A percentile compares a stretch with the other conserved stretches of the same genome.
Evolutionary conservation across 2,888 invertebrate genomes (phyloP).

Genomic region (Yponomeuta malinellus): DNA sequence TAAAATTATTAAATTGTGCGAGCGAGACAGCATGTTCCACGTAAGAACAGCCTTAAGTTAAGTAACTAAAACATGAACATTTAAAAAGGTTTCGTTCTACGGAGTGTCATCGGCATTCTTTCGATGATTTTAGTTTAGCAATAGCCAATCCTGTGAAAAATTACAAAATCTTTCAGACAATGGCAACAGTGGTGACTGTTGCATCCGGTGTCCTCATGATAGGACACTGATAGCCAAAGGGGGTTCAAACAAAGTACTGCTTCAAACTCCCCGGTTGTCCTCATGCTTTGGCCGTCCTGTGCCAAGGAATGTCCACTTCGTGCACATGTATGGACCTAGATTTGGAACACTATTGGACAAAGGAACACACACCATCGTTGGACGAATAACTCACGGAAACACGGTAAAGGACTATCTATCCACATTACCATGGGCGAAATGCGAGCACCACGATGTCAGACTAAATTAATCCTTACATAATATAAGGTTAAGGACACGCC

Average conservation of each 20-base stretch:
- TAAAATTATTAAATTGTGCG: too few species aligned
- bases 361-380: constrained; percentile 57
- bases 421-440: neutral
- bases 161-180: too few species aligned
- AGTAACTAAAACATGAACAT: too few species aligned
- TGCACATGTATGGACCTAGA: constrained; percentile 56
- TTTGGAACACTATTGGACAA: constrained; percentile 52
- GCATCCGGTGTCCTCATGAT: constrained; percentile 63
- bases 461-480: neutral
- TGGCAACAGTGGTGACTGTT: constrained; percentile 26
- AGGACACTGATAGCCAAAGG: constrained; percentile 54
- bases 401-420: constrained; percentile 34
- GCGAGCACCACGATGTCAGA: neutral
- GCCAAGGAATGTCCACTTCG: constrained; percentile 40
- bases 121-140: too few species aligned
- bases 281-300: constrained; percentile 48
- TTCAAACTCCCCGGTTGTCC: constrained; percentile 45
- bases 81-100: too few species aligned
- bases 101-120: too few species aligned
- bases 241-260: constrained; percentile 45
- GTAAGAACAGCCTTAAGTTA: too few species aligned
- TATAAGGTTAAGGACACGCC: neutral
- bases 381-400: constrained; percentile 44
- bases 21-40: too few species aligned
- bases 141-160: too few species aligned